Conservation (phyloP, 2,888 invertebrate genomes). For the Oeneis ivallda region DNA sequence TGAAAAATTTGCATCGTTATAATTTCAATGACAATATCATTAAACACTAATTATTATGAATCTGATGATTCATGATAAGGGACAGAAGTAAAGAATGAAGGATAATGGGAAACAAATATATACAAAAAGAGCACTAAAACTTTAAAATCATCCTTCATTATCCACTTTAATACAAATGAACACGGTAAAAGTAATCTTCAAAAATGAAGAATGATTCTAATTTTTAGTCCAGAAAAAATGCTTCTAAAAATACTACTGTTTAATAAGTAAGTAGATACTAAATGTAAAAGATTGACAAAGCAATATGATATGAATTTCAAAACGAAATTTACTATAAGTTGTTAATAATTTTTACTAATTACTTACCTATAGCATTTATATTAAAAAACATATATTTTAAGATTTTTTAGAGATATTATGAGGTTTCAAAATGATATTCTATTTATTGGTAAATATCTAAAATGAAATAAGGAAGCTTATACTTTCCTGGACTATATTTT, state of each 20-base stretch:
- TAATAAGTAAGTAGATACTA: too few relatives aligned
- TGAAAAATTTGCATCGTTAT: conserved; percentile 46
- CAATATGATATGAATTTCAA: too few relatives aligned
- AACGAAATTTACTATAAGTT: too few relatives aligned
- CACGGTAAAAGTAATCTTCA: conserved; percentile 49
- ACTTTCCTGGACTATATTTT: conserved; percentile 1
- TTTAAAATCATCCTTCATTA: conserved; percentile 64
- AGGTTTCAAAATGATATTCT: conserved; percentile 21
- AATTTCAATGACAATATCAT: background rate
- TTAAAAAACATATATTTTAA: background rate
- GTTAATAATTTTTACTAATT: background rate
- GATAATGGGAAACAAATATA: background rate
- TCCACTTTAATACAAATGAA: conserved; percentile 69
- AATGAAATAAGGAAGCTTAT: background rate
- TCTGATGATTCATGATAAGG: background rate
- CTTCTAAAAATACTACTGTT: background rate
- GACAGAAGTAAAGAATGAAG: conserved; percentile 28
- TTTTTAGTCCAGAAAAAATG: conserved; percentile 13
- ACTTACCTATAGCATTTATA: background rate
- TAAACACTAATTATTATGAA: background rate
- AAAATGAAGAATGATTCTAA: conserved; percentile 67
- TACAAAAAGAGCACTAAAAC: conserved; percentile 7
- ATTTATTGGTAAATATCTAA: background rate
- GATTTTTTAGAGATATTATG: background rate
- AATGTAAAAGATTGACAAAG: too few relatives aligned